Base-by-base conservation (phyloP, 1,140 invertebrate genomes). In the Stenopsyche tienmushanensis region DNA sequence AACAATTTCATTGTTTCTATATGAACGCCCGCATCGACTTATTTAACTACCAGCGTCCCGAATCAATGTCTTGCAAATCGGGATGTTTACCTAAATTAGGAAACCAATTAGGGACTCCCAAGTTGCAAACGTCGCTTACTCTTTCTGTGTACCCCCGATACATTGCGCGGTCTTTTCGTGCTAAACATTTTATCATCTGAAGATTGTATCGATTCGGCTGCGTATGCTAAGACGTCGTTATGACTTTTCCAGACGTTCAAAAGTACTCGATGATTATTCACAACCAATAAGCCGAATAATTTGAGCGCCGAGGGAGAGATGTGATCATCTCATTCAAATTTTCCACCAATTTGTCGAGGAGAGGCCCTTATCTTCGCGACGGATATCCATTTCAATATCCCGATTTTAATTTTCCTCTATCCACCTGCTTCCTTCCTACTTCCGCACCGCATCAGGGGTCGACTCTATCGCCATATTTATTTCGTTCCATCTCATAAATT, bases 381-480 rank as follows among this genome's bases (percentile, higher is more conserved):
- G 54, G 53, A 65, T 65, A 65, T 65, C 53, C 52, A 57, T 47
- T 65, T 65, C 57, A 60, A 60, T 60, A 60, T 60, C 57, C 39
- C 57, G 57, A 60, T 60, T 65, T 65, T 65, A 65, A 65, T 65
- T 65, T 65, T 65, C 63, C 63, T 65, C 57, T 65, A 25, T 57
- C 52, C 63, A 39, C 44, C 63, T 54, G 39, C 53, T 65, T 57
- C 52, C 53, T 65, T 55, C 63, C 63, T 26, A 42, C 39, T 54
- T 18, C 17, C n/a, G 21, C 34, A 23, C 2, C 17, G 39, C 24
- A 24, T 41, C 20, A 7, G 29, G 18, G 26, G 39, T 54, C 52
- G 25, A 25, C 52, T 54, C 18, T 44, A 15, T 17, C 23, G 13
- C 52, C 25, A 54, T 54, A 54, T 54, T 54, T 29, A 54, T 54